Conservation (phyloP, 2,797 vertebrate species). For the Oreonectes daqikongensis region DNA sequence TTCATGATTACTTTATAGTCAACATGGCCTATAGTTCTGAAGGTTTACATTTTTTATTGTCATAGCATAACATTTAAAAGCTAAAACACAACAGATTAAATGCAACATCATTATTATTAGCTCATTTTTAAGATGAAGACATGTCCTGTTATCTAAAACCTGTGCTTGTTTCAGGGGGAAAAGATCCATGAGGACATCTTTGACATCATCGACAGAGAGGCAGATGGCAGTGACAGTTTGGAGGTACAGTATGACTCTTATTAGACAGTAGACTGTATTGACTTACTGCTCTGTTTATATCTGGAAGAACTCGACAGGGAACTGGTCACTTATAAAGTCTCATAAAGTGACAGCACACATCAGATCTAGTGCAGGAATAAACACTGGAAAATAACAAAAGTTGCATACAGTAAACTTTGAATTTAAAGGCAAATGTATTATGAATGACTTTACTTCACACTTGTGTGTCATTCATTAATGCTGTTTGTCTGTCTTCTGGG, state of each 20-base stretch:
- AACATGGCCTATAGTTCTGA: background rate
- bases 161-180: slow-evolving; percentile 80
- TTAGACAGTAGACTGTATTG: background rate
- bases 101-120: background rate
- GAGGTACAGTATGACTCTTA: slow-evolving; percentile 68
- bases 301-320: background rate
- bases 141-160: background rate
- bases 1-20: background rate
- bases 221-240: slow-evolving; percentile 95
- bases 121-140: too few relatives aligned
- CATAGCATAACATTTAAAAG: background rate
- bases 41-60: too few relatives aligned
- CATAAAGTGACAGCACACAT: background rate
- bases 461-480: slow-evolving; percentile 33
- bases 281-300: background rate
- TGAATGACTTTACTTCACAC: background rate
- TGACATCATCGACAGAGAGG: slow-evolving; percentile 97
- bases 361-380: background rate
- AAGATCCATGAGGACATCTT: slow-evolving; percentile 99
- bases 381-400: background rate
- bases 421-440: background rate
- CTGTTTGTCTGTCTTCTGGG: slow-evolving; percentile 1
- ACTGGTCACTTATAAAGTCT: background rate
- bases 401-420: background rate
- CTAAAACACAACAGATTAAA: background rate